Evolutionary conservation across 2,888 invertebrate species (phyloP).

Genomic region (Protonemura montana): DNA sequence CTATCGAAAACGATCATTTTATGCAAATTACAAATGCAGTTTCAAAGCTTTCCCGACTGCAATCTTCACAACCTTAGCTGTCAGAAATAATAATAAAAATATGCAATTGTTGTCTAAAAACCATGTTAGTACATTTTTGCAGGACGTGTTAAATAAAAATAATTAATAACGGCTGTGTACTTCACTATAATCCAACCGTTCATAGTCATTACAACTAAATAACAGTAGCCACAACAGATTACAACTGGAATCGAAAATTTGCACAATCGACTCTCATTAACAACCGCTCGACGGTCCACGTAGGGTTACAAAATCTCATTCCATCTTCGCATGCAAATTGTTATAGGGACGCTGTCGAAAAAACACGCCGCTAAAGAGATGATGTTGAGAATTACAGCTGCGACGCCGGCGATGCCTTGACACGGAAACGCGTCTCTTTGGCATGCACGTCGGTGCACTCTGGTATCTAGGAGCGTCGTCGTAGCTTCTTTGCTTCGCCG

Average conservation of each 20-base stretch:
- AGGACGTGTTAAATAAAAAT: background rate
- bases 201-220: background rate
- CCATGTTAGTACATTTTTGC: background rate
- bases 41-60: background rate
- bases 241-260: background rate
- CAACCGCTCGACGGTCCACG: background rate
- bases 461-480: background rate
- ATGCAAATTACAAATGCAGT: background rate
- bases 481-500: background rate
- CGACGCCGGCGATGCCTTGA: background rate
- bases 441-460: background rate
- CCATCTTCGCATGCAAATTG: slow-evolving; percentile 5
- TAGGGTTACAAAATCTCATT: background rate
- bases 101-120: slow-evolving; percentile 1
- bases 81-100: background rate
- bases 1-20: background rate
- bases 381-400: background rate
- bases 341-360: too few species aligned
- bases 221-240: background rate
- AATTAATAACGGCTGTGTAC: background rate
- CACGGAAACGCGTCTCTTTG: background rate
- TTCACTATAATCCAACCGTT: background rate
- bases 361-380: too few species aligned
- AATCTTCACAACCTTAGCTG: background rate
- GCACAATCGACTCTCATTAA: background rate